A percentile compares a stretch with the other conserved stretches of the same genome.
Evolutionary conservation across 2,113 vertebrate species (phyloP).

Genomic region (Dasyornis broadbenti): DNA sequence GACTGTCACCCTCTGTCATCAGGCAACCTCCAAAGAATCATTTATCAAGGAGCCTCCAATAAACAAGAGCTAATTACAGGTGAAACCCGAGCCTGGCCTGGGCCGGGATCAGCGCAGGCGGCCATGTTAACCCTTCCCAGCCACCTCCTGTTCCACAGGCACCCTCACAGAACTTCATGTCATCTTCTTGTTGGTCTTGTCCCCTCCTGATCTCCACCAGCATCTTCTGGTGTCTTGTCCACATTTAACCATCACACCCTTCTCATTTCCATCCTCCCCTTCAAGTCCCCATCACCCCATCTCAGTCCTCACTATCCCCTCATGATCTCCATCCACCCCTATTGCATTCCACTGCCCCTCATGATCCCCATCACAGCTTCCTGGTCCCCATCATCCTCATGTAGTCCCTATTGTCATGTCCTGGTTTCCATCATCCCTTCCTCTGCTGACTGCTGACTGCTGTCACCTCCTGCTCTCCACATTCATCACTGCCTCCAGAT

Average conservation of each 20-base stretch:
- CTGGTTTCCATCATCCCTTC: background rate
- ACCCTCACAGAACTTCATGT: background rate
- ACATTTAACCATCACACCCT: background rate
- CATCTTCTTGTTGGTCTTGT: background rate
- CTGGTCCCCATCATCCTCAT: background rate
- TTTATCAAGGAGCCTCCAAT: background rate
- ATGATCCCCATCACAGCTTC: background rate
- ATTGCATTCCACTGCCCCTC: background rate
- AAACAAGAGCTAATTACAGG: constrained; percentile 23
- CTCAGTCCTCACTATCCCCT: background rate
- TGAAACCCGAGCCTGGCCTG: constrained; percentile 17
- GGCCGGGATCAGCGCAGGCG: rapidly evolving
- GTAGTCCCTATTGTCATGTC: background rate
- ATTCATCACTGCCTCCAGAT: background rate
- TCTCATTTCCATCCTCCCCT: background rate
- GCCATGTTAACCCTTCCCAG: background rate
- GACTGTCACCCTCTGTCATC: constrained; percentile 47
- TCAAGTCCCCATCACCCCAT: background rate
- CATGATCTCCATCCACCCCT: background rate
- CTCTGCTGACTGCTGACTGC: background rate
- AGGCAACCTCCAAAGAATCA: background rate
- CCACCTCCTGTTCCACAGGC: background rate
- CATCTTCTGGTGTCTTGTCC: background rate
- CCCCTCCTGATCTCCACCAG: background rate
- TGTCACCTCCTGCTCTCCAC: background rate